These are phyloP conservation scores for Hydractinia echinata DNA, from an alignment of 30 jellyfish, hydroid and myxozoan genomes.

Conservation along the genomic window DNA sequence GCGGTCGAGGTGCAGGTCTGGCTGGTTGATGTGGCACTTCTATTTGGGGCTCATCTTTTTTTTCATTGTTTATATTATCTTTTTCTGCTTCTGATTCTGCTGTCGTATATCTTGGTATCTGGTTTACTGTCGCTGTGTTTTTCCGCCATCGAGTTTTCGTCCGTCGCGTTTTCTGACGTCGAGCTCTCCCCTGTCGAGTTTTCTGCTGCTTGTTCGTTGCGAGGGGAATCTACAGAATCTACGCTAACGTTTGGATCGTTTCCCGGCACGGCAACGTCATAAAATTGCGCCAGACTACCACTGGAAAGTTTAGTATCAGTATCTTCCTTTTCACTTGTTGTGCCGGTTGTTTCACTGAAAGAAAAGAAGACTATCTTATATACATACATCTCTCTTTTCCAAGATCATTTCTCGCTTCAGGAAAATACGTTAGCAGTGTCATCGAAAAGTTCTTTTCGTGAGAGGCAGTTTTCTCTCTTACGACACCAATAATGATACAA, in stretches of 20 bases:
- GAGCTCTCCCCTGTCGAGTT: neutral
- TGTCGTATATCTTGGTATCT: too few species aligned
- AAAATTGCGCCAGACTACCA: slow-evolving; percentile 80
- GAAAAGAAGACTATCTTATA: neutral
- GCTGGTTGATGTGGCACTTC: slow-evolving; percentile 28
- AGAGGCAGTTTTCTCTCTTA: too few species aligned
- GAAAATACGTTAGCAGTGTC: too few species aligned
- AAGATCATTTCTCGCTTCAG: too few species aligned
- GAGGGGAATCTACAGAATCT: slow-evolving; percentile 24
- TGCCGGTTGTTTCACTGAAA: slow-evolving; percentile 21
- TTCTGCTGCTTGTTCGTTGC: neutral
- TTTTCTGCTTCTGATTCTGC: too few species aligned
- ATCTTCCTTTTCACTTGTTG: slow-evolving; percentile 30
- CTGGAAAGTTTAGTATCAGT: slow-evolving; percentile 46
- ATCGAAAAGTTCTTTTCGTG: too few species aligned
- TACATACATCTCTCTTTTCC: too few species aligned
- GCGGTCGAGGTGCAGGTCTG: slow-evolving; percentile 38
- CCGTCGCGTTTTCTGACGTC: neutral
- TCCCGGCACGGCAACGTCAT: slow-evolving; percentile 91
- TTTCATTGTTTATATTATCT: too few species aligned
- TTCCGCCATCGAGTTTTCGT: neutral
- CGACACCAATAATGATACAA: too few species aligned
- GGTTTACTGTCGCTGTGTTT: too few species aligned
- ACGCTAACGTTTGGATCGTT: slow-evolving; percentile 14
- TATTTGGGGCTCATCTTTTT: neutral